Base-by-base conservation (phyloP, 1,140 invertebrate species). In the Magallana angulata region DNA sequence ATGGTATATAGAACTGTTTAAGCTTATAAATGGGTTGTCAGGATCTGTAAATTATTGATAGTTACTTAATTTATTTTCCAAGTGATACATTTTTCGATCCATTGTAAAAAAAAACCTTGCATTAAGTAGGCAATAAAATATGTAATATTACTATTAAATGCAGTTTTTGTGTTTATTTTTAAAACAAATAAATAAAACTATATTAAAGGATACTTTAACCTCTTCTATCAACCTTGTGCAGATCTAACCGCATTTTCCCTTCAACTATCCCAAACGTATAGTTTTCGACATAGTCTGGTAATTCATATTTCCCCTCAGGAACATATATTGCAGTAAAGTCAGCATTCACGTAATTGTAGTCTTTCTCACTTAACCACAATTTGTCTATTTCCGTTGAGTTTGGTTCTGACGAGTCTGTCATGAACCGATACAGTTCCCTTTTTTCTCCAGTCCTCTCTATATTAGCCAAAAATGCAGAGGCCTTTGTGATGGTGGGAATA, bases 371-470 rank as follows among this genome's bases (percentile, higher is more conserved):
- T 5, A 84, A 68, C 86, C 86, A 87, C 11, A 81, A 48, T 48
- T 62, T 82, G 56, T 87, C 86, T 0, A 24, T 7, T 16, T 84
- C 59, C 11, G 86, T 83, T 64, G 62, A 36, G 16, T 87, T 84
- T 18, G 86, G 86, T n/a, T 83, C 56, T 11, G 86, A 84, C n/a
- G 86, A 81, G 56, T 87, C 86, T 11, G 86, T 62, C 60, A 84
- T 84, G 36, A 84, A 87, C 80, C 86, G 58, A 58, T 87, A 87
- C 62, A 87, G 30, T 14, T 30, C 36, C 12, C 5, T 6, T 14
- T 36, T 24, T 57, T 82, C 30, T 1, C 85, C 85, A 11, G 57
- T 30, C 57, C 80, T 82, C 7, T 59, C 76, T 59, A 86, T 82
- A 16, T 64, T 64, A 16, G 68, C 82, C 59, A 86, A 59, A 8